Evolutionary conservation across 2,888 invertebrate genomes (phyloP), one percentile per base, ranked within the genome.

Genomic region (Apamea anceps): DNA sequence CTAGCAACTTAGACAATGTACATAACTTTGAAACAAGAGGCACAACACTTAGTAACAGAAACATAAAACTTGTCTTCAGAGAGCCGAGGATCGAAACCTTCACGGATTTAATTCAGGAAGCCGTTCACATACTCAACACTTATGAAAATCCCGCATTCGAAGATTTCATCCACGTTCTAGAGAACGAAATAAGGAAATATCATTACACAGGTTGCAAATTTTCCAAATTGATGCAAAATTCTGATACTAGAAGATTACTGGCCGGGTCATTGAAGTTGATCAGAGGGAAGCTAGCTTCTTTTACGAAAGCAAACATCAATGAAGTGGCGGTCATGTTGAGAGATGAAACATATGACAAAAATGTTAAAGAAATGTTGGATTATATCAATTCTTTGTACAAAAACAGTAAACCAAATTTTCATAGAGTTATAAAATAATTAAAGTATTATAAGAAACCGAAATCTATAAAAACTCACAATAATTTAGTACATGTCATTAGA

Each of bases 341-440:
- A 25, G 37, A 85, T 5, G 68, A 85, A n/a, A 86, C 86, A 42
- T 81, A 82, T 25, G 79, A 86, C n/a, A 48, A 75, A 2, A 79
- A 84, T 13, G 76, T 88, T 0, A 82, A 72, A 60, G 75, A 83
- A 21, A 42, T 94, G 0, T 5, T 92, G 0, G 79, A 89, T 68
- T 92, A 92, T 32, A 77, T 94, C 0, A 92, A 95, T 85, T 91
- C 93, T 0, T 81, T 95, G 10, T 95, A 93, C 73, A 84, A 74
- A 48, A 80, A 79, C 8, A 75, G 90, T 2, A 77, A 75, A 4
- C 15, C 67, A 0, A 92, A 92, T 65, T 86, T 95, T 1, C 73
- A 75, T 3, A 84, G 68, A 0, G 79, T 93, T 15, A 63, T 95
- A 13, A 79, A 85, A 0, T 87, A 92, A 18, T 63, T 95, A 0